Conservation (phyloP, 2,888 invertebrate species). For the Chrysodeixis includens region DNA sequence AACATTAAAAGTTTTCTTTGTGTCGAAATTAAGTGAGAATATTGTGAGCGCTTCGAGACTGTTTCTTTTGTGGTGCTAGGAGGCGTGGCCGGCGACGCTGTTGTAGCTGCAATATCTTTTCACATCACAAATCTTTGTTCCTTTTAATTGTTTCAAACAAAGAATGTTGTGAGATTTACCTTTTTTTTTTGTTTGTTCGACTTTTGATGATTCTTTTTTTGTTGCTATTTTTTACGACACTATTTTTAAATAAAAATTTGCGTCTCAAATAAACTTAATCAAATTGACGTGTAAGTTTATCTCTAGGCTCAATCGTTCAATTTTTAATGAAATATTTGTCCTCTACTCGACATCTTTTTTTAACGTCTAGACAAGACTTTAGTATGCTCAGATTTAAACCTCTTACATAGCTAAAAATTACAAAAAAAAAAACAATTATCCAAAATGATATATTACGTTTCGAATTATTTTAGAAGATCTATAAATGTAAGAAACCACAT, state of each 20-base stretch:
- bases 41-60: conserved; percentile 39
- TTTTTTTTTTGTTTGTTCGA: conserved; percentile 14
- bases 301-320: background rate
- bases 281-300: background rate
- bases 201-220: conserved; percentile 12
- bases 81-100: conserved; percentile 17
- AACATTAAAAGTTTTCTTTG: conserved; percentile 60
- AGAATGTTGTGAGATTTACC: conserved; percentile 18
- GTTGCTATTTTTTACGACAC: background rate
- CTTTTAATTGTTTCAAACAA: conserved; percentile 7
- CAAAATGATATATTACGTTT: too few relatives aligned
- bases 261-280: background rate
- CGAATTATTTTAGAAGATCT: too few relatives aligned
- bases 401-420: too few relatives aligned
- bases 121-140: background rate
- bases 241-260: too few relatives aligned
- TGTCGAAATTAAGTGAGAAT: conserved; percentile 52
- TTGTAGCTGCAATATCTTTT: conserved; percentile 20
- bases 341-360: background rate
- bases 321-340: background rate
- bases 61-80: conserved; percentile 41
- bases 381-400: too few relatives aligned
- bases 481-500: too few relatives aligned
- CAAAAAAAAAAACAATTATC: too few relatives aligned
- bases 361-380: background rate